A percentile compares a stretch with the other conserved stretches of the same genome.
Conservation (phyloP, 2,888 invertebrate genomes). For the Rotaria sp. region DNA sequence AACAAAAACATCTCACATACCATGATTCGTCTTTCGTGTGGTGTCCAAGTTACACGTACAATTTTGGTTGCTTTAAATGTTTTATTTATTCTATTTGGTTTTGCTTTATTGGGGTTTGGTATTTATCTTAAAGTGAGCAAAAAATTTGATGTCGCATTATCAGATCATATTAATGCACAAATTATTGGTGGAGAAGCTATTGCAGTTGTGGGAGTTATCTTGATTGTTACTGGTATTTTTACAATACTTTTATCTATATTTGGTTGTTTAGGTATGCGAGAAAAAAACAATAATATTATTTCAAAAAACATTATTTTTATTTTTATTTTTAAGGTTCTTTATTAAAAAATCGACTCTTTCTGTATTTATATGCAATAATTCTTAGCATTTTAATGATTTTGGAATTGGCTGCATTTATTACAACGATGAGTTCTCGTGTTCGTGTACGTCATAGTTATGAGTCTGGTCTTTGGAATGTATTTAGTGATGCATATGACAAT, state of each 20-base stretch:
- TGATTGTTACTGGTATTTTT: not conserved
- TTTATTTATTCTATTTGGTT: not conserved
- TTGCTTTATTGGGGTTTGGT: not conserved
- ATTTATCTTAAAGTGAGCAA: not conserved
- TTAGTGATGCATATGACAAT: not conserved
- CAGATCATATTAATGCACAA: not conserved
- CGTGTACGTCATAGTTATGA: not conserved
- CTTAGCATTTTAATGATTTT: not conserved
- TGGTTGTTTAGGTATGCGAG: not conserved
- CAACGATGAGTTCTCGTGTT: not conserved
- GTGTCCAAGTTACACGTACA: not conserved
- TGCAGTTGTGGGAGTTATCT: not conserved
- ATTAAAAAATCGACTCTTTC: not conserved
- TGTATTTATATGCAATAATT: not conserved
- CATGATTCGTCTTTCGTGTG: not conserved
- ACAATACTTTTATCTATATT: not conserved
- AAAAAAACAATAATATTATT: not conserved
- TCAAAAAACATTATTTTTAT: too few species aligned
- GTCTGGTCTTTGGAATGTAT: not conserved
- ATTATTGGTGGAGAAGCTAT: not conserved
- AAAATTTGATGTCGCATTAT: not conserved
- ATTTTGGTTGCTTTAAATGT: not conserved
- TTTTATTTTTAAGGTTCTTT: not conserved
- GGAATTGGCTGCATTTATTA: not conserved
- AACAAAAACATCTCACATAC: not conserved